These are phyloP conservation scores for Aphidius ervi DNA, from an alignment of 1,140 invertebrate genomes.

Conservation along the genomic window DNA sequence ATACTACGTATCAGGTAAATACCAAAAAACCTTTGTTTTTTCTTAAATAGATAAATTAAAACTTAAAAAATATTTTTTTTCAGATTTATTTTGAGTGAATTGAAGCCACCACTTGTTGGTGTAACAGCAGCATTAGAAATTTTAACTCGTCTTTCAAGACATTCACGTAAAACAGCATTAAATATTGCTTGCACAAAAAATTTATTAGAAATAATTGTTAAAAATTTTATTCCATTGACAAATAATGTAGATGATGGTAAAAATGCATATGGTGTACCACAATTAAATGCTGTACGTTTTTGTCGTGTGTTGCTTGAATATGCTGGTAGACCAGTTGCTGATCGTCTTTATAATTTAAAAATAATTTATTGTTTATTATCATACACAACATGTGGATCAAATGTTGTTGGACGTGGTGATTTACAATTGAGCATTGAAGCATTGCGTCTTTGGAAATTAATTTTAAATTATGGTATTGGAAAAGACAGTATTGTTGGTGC, in stretches of 20 bases:
- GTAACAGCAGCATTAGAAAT: slow-evolving; percentile 67
- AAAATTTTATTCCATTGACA: slow-evolving; percentile 58
- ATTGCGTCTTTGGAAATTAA: slow-evolving; percentile 41
- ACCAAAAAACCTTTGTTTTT: no score
- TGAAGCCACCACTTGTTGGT: slow-evolving; percentile 62
- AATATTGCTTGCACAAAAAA: slow-evolving; percentile 57
- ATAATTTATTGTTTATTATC: slow-evolving; percentile 40
- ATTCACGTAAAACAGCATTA: slow-evolving; percentile 59
- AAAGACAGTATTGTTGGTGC: slow-evolving; percentile 37
- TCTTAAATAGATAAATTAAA: no score
- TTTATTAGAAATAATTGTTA: slow-evolving; percentile 57
- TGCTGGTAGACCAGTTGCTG: slow-evolving; percentile 35
- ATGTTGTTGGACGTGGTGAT: slow-evolving; percentile 31
- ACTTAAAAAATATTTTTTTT: no score
- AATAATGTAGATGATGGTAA: slow-evolving; percentile 24
- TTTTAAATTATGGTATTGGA: slow-evolving; percentile 36
- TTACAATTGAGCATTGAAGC: slow-evolving; percentile 42
- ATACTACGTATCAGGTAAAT: slow-evolving; percentile 56
- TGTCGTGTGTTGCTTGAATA: slow-evolving; percentile 43
- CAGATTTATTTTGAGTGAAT: slow-evolving; percentile 66
- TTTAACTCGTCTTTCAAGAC: slow-evolving; percentile 64
- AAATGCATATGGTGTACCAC: slow-evolving; percentile 38
- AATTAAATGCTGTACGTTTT: slow-evolving; percentile 37
- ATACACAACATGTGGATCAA: slow-evolving; percentile 29
- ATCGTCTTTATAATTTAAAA: slow-evolving; percentile 36